Conservation (phyloP, 2,113 vertebrate genomes). For the Reinhardtius hippoglossoides region DNA sequence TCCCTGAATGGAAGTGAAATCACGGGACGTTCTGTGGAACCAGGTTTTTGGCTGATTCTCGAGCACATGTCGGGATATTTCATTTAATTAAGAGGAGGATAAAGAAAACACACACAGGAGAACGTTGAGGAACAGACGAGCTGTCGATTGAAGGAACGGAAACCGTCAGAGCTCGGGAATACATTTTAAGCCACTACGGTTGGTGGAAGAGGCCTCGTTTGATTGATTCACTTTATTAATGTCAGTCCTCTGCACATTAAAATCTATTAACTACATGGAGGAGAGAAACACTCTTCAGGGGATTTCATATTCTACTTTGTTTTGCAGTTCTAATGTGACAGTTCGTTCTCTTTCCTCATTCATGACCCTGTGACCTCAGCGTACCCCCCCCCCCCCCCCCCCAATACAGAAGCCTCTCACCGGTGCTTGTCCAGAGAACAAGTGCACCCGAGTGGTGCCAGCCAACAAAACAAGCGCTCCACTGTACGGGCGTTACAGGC, state of each 20-base stretch:
- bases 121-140: too few species aligned
- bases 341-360: not conserved
- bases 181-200: too few species aligned
- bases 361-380: conserved; percentile 2
- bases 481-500: conserved; percentile 28
- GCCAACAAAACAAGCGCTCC: conserved; percentile 56
- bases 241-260: too few species aligned
- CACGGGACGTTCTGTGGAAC: too few species aligned
- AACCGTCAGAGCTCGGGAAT: too few species aligned
- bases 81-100: not conserved
- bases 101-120: not conserved
- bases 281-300: too few species aligned
- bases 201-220: too few species aligned
- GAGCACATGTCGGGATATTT: not conserved
- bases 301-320: too few species aligned
- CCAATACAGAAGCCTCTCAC: conserved; percentile 12
- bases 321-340: not conserved
- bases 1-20: not conserved
- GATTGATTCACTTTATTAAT: too few species aligned
- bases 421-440: conserved; percentile 37
- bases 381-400: not conserved
- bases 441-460: conserved; percentile 50
- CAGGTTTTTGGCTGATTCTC: not conserved
- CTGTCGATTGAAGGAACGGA: too few species aligned
- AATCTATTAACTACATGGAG: too few species aligned